A percentile compares a stretch with the other conserved stretches of the same genome.
phyloP scores from a whole-genome alignment of 1,140 invertebrate species.

The Zaprionus tsacasi region DNA sequence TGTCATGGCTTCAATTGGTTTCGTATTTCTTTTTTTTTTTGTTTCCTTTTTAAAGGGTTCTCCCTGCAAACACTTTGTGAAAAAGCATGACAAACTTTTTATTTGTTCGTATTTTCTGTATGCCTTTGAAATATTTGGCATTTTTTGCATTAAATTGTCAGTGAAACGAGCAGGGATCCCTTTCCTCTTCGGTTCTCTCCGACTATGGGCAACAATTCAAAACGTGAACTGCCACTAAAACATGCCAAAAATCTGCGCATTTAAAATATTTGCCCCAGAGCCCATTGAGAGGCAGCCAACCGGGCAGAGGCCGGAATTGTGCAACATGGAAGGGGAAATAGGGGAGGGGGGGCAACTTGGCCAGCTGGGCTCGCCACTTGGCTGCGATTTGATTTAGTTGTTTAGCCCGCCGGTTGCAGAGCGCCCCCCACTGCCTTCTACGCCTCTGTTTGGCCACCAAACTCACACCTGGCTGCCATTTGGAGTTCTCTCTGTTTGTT shows the following conservation, averaged over 20 bases:
- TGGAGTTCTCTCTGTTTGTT: constrained; percentile 45
- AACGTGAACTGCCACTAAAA: constrained; percentile 81
- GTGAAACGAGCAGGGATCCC: constrained; percentile 58
- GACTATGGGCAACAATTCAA: constrained; percentile 73
- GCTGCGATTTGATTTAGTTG: constrained; percentile 81
- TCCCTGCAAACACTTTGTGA: constrained; percentile 54
- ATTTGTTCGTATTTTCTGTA: constrained; percentile 42
- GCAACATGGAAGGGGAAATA: constrained; percentile 8
- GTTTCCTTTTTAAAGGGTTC: constrained; percentile 50
- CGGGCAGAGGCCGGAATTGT: constrained; percentile 48
- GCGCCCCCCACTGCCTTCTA: neutral
- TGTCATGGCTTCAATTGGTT: constrained; percentile 20
- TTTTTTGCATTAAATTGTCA: constrained; percentile 82
- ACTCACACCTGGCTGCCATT: constrained; percentile 46
- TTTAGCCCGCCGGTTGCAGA: constrained; percentile 43
- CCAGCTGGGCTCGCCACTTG: constrained; percentile 59
- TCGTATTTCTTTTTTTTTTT: constrained; percentile 31
- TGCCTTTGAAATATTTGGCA: constrained; percentile 67
- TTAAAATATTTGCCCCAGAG: constrained; percentile 82
- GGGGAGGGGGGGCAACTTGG: neutral
- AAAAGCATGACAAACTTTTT: constrained; percentile 61
- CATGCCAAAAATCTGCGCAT: constrained; percentile 81
- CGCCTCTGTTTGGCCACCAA: constrained; percentile 23
- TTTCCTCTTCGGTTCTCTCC: neutral
- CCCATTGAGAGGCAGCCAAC: constrained; percentile 74